Evolutionary conservation across 2,113 vertebrate genomes (phyloP).

Genomic region (Amphiprion ocellaris): DNA sequence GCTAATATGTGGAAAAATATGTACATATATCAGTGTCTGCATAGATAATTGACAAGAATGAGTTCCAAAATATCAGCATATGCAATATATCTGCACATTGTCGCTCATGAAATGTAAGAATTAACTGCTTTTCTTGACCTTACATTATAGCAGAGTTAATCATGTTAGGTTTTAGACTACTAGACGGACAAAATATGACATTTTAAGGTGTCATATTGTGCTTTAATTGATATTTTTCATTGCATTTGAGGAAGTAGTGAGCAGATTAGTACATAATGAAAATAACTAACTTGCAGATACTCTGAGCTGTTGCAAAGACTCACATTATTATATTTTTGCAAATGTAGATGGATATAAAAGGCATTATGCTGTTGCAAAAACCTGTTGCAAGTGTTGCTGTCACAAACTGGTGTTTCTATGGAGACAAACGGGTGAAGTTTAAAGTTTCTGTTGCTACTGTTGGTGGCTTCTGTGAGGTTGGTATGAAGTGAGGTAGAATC

Average conservation of each 20-base stretch:
- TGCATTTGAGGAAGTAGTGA: background rate
- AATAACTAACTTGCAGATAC: background rate
- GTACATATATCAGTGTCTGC: too few relatives aligned
- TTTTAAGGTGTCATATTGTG: background rate
- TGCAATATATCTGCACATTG: too few relatives aligned
- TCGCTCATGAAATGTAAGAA: background rate
- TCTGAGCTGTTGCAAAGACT: background rate
- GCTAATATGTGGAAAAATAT: too few relatives aligned
- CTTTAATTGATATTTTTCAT: background rate
- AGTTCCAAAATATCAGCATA: too few relatives aligned
- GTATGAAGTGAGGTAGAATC: constrained; percentile 76
- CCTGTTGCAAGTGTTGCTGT: too few relatives aligned
- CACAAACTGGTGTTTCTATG: background rate
- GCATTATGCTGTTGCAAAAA: background rate
- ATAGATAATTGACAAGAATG: too few relatives aligned
- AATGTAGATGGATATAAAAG: background rate
- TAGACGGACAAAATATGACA: background rate
- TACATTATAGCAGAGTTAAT: background rate
- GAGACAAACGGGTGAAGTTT: constrained; percentile 24
- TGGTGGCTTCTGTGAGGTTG: constrained; percentile 69
- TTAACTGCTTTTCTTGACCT: constrained; percentile 2
- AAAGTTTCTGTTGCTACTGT: constrained; percentile 29
- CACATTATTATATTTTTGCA: too few relatives aligned
- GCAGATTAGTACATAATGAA: background rate
- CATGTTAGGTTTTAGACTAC: too few relatives aligned